Conservation (phyloP, 2,113 vertebrate species). For the Xenus cinereus region DNA sequence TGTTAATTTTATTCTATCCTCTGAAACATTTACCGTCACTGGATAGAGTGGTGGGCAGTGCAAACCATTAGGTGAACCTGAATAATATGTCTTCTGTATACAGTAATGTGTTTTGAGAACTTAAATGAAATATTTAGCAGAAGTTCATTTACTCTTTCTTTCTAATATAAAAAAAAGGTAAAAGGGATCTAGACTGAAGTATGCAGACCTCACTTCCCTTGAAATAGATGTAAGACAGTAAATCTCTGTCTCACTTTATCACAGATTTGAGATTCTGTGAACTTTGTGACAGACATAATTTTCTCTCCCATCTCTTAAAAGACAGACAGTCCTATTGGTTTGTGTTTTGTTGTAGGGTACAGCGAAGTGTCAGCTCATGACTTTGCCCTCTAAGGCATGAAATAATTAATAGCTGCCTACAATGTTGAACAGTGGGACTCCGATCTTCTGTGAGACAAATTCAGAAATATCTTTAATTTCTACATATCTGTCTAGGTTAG, state of each 20-base stretch:
- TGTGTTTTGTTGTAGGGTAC: neutral
- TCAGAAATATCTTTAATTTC: neutral
- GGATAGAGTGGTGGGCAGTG: neutral
- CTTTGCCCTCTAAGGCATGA: neutral
- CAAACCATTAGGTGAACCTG: neutral
- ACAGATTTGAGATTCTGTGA: neutral
- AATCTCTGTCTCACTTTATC: neutral
- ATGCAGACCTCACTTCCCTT: neutral
- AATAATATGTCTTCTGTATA: neutral
- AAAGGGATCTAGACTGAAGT: neutral
- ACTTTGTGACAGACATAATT: neutral
- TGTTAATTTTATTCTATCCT: neutral
- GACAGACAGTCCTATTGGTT: neutral
- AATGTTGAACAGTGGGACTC: neutral
- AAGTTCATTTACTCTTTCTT: neutral
- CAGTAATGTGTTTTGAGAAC: neutral
- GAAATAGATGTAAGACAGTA: neutral
- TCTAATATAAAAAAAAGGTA: neutral
- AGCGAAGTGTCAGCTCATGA: neutral
- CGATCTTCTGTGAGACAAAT: neutral
- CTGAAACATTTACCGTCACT: neutral
- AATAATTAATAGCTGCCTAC: neutral
- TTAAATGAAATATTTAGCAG: neutral
- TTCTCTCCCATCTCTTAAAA: neutral
- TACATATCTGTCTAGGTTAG: neutral